These are phyloP conservation scores for Drosophila varians DNA, from an alignment of 1,140 invertebrate genomes.

Conservation along the genomic window DNA sequence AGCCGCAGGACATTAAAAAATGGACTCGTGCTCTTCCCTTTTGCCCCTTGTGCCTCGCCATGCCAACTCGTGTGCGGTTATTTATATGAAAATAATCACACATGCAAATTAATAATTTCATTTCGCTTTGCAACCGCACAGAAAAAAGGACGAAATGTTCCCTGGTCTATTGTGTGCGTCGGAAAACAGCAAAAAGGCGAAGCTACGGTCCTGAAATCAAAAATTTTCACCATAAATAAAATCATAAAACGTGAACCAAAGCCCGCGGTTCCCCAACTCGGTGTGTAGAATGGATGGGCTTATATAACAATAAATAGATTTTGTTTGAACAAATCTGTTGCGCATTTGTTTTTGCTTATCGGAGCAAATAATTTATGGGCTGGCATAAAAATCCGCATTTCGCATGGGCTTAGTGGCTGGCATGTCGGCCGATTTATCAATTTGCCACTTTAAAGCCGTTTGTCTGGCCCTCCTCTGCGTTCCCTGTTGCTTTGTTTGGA, in stretches of 20 bases:
- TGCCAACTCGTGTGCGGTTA: slow-evolving; percentile 14
- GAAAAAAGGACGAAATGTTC: slow-evolving; percentile 1
- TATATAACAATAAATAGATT: slow-evolving; percentile 65
- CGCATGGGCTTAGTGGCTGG: slow-evolving; percentile 49
- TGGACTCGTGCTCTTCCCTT: slow-evolving; percentile 15
- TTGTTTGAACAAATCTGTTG: slow-evolving; percentile 69
- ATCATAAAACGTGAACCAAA: slow-evolving; percentile 38
- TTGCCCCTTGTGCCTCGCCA: neutral
- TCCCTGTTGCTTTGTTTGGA: slow-evolving; percentile 10
- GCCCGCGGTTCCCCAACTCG: slow-evolving; percentile 7
- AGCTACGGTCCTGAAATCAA: slow-evolving; percentile 47
- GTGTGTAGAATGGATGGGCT: slow-evolving; percentile 18
- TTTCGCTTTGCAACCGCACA: slow-evolving; percentile 36
- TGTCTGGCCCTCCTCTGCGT: slow-evolving; percentile 7
- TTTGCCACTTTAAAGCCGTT: slow-evolving; percentile 69
- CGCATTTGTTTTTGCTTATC: slow-evolving; percentile 69
- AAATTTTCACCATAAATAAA: slow-evolving; percentile 75
- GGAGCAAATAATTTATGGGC: slow-evolving; percentile 67
- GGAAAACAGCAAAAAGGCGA: slow-evolving; percentile 15
- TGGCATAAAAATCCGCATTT: slow-evolving; percentile 58
- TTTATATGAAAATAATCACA: slow-evolving; percentile 80
- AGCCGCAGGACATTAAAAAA: slow-evolving; percentile 63
- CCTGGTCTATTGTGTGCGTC: slow-evolving; percentile 21
- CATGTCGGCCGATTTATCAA: slow-evolving; percentile 66
- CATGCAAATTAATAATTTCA: slow-evolving; percentile 81